Conservation (phyloP, 2,888 invertebrate genomes). For the Drosophila fungiperda region DNA sequence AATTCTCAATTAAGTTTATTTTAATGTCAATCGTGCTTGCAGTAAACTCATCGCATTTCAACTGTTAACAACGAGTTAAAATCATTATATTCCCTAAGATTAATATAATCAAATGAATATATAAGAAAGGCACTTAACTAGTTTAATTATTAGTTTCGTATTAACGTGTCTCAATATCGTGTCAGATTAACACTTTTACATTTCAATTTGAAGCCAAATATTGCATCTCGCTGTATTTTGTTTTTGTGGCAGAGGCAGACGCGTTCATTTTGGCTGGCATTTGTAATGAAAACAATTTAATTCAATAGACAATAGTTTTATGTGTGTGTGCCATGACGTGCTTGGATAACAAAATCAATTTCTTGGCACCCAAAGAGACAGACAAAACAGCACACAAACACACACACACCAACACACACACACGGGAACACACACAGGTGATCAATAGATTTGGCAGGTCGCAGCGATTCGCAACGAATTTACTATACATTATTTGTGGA, state of each 20-base stretch:
- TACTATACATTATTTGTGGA: conserved; percentile 67
- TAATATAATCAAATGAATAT: not conserved
- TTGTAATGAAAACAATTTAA: conserved; percentile 79
- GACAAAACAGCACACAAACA: conserved; percentile 6
- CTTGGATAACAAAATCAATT: conserved; percentile 78
- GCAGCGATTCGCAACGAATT: conserved; percentile 69
- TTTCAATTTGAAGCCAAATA: conserved; percentile 9
- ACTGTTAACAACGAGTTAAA: not conserved
- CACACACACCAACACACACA: conserved; percentile 14
- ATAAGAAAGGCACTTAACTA: not conserved
- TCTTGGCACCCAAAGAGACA: conserved; percentile 36
- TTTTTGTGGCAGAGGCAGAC: conserved; percentile 32
- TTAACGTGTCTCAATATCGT: not conserved
- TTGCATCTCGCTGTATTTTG: conserved; percentile 10
- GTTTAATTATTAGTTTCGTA: too few species aligned
- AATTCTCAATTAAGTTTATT: not conserved
- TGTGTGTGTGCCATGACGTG: conserved; percentile 64
- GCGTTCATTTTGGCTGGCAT: conserved; percentile 63
- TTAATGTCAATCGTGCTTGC: not conserved
- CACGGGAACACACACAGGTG: conserved; percentile 42
- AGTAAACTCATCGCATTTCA: not conserved
- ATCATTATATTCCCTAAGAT: too few species aligned
- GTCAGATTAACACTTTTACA: conserved; percentile 16
- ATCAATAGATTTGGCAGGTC: conserved; percentile 76
- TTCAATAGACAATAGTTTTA: conserved; percentile 76